These are phyloP conservation scores for Xerus inauris DNA, from an alignment of 2,113 vertebrate genomes.

Conservation along the genomic window DNA sequence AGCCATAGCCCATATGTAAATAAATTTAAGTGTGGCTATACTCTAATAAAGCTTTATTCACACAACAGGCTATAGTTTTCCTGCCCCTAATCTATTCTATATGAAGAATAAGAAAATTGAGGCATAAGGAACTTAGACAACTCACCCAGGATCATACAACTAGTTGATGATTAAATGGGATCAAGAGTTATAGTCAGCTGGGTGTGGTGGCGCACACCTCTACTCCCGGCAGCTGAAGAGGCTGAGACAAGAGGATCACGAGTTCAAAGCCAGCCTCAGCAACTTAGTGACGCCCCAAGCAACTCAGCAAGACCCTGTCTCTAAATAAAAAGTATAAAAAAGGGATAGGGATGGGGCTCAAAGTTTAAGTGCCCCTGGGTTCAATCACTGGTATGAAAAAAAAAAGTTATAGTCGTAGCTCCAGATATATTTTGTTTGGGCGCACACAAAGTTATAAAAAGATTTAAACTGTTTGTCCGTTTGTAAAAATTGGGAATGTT, in stretches of 20 bases:
- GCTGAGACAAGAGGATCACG: too few species aligned
- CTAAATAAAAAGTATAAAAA: too few species aligned
- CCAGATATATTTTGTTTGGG: background rate
- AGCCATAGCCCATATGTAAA: background rate
- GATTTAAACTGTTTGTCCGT: background rate
- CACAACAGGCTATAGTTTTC: background rate
- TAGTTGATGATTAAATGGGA: background rate
- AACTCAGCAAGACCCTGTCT: too few species aligned
- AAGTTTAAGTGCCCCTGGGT: too few species aligned
- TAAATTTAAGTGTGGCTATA: background rate
- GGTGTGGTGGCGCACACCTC: too few species aligned
- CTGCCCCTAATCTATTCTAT: background rate
- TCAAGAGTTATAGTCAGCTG: background rate
- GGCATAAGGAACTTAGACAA: background rate
- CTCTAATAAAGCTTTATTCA: background rate
- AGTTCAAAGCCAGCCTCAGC: too few species aligned
- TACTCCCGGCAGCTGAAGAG: too few species aligned
- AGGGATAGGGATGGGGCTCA: too few species aligned
- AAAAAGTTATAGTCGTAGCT: background rate
- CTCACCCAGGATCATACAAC: background rate
- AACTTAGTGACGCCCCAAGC: too few species aligned
- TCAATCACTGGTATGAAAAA: too few species aligned
- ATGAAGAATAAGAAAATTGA: background rate
- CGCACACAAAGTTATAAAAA: background rate
- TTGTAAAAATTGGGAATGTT: background rate